phyloP scores from a whole-genome alignment of 2,888 invertebrate genomes.

The Phyllotreta cruciferae region DNA sequence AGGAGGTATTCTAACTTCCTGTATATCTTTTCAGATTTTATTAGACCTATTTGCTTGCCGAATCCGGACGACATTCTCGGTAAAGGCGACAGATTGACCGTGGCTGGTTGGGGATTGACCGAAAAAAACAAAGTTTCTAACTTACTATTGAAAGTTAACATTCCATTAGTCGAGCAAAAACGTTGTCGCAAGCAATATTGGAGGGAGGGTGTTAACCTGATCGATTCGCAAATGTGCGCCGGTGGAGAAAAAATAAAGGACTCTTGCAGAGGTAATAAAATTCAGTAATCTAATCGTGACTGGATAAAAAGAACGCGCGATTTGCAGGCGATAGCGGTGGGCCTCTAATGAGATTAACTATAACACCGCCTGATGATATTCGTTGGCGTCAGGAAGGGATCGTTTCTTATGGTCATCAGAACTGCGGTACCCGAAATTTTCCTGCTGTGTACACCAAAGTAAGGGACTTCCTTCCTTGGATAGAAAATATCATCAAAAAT shows the following conservation, averaged over 20 bases:
- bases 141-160: slow-evolving; percentile 67
- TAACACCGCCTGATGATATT: slow-evolving; percentile 56
- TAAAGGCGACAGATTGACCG: slow-evolving; percentile 49
- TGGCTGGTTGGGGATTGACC: slow-evolving; percentile 59
- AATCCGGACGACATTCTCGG: slow-evolving; percentile 44
- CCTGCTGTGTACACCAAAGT: slow-evolving; percentile 54
- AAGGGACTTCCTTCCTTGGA: slow-evolving; percentile 66
- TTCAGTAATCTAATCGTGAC: not conserved
- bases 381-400: slow-evolving; percentile 69
- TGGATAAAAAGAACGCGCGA: not conserved
- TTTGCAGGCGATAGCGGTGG: slow-evolving; percentile 75
- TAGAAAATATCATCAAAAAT: slow-evolving; percentile 60
- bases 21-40: slow-evolving; percentile 43
- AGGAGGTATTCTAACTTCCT: not conserved
- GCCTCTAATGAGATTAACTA: slow-evolving; percentile 70
- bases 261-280: slow-evolving; percentile 65
- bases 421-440: slow-evolving; percentile 50
- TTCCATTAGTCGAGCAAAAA: slow-evolving; percentile 65
- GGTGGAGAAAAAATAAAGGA: slow-evolving; percentile 63
- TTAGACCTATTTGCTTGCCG: slow-evolving; percentile 55
- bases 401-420: slow-evolving; percentile 68
- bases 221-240: slow-evolving; percentile 48
- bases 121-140: slow-evolving; percentile 47
- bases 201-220: slow-evolving; percentile 11
- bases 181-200: slow-evolving; percentile 57